These are phyloP conservation scores for Hyperoplus immaculatus DNA, from an alignment of 2,797 vertebrate genomes.

Conservation along the genomic window DNA sequence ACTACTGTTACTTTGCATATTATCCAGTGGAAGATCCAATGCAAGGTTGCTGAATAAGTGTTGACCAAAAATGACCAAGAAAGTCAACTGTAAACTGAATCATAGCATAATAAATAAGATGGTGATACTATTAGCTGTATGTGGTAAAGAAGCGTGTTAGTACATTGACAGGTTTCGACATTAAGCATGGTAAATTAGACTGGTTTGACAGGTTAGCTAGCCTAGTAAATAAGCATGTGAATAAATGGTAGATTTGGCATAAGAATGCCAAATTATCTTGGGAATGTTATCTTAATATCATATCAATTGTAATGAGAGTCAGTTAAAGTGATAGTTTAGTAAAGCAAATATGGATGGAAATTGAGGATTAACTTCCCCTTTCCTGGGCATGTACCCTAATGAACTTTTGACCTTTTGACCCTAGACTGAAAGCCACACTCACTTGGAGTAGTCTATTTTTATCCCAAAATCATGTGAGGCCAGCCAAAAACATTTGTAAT, in stretches of 20 bases:
- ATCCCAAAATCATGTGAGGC: not conserved
- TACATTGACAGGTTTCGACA: not conserved
- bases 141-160: not conserved
- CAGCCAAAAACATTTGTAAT: not conserved
- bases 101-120: not conserved
- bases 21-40: too few species aligned
- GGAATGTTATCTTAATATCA: not conserved
- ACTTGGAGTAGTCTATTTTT: not conserved
- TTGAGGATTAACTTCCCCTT: not conserved
- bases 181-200: not conserved
- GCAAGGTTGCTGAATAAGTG: too few species aligned
- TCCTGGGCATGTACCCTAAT: not conserved
- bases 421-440: conserved; percentile 1
- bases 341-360: not conserved
- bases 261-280: not conserved
- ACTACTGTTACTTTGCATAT: too few species aligned
- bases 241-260: not conserved
- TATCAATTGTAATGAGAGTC: not conserved
- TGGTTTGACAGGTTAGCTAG: not conserved
- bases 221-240: not conserved
- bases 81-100: not conserved
- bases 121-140: not conserved
- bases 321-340: not conserved
- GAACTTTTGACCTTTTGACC: conserved; percentile 38
- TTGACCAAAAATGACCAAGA: too few species aligned